These are phyloP conservation scores for Catocala sponsa DNA, from an alignment of 2,888 invertebrate species.

Conservation along the genomic window DNA sequence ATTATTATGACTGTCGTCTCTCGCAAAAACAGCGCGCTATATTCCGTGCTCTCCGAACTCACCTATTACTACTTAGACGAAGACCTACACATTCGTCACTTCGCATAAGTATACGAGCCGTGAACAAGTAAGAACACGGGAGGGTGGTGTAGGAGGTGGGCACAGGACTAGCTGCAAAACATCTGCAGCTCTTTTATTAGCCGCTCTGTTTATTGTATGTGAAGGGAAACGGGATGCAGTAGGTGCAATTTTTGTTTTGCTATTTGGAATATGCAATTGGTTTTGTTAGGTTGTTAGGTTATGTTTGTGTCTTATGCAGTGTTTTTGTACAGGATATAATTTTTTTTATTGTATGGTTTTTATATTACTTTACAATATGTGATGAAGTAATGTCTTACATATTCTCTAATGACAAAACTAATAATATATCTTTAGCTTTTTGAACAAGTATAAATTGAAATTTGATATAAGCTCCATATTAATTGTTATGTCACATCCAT, in stretches of 20 bases:
- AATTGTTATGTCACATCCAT: too few relatives aligned
- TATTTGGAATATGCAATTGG: constrained; percentile 3
- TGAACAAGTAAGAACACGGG: constrained; percentile 33
- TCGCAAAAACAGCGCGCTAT: too few relatives aligned
- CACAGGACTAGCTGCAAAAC: constrained; percentile 35
- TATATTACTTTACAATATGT: too few relatives aligned
- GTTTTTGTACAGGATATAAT: too few relatives aligned
- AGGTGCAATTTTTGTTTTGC: constrained; percentile 35
- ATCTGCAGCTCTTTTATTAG: constrained; percentile 59
- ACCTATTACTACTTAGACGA: background rate
- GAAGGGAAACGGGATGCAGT: constrained; percentile 22
- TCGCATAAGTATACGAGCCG: constrained; percentile 25
- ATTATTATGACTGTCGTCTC: too few relatives aligned
- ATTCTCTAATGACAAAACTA: too few relatives aligned
- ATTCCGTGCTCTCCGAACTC: background rate
- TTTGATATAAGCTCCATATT: too few relatives aligned
- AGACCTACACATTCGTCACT: constrained; percentile 15
- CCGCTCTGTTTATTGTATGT: constrained; percentile 45
- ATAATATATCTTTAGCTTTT: too few relatives aligned
- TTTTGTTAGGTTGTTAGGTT: background rate
- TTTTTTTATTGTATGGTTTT: too few relatives aligned
- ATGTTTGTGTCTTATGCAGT: too few relatives aligned
- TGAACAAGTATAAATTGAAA: too few relatives aligned
- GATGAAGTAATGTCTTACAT: too few relatives aligned
- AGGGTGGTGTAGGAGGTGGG: constrained; percentile 26